Base-by-base conservation (phyloP, 2,888 invertebrate genomes). In the Cantharis lateralis region DNA sequence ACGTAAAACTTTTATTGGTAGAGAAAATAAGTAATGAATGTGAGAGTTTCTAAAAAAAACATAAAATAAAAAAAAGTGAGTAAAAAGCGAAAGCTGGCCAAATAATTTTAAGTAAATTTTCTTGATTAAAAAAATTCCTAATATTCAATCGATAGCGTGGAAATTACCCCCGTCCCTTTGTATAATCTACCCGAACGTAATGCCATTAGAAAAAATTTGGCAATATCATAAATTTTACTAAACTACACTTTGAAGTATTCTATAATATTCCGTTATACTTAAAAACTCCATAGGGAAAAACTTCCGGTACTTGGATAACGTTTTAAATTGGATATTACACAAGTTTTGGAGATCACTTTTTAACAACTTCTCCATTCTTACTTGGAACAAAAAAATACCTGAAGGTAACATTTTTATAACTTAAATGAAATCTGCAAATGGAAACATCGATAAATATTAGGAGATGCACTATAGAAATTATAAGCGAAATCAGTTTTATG, bases 201-300 rank as follows among this genome's bases (percentile, higher is more conserved):
- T 72, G 72, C 72, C 63, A 76, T 72, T 76, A 76, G 20, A 72
- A 26, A 72, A 76, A 71, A 76, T 76, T 76, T 72, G 69, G 76
- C 68, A 76, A 76, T 76, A 71, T 76, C 76, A 68, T 76, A 76
- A 76, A 76, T 76, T 76, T 68, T 61, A 62, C 28, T 20, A 72
- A 76, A 76, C 72, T 72, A 62, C 76, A 72, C 61, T 72, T 76
- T 69, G 15, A 62, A 76, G 68, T 76, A 76, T 76, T 76, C 63
- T 72, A 76, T 76, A 76, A 76, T 76, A 72, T 28, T 71, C 71
- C 64, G 20, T 70, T 66, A 70, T 62, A 26, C 28, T 61, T 62
- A 76, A 76, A 76, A 76, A 76, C 72, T 69, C 48, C 20, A 68
- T 26, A 68, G 16, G 71, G 72, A 72, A 71, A 76, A 76, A 66